Evolutionary conservation across 2,113 vertebrate genomes (phyloP), one percentile per base, ranked within the genome.

Genomic region (Malaclemys terrapin): DNA sequence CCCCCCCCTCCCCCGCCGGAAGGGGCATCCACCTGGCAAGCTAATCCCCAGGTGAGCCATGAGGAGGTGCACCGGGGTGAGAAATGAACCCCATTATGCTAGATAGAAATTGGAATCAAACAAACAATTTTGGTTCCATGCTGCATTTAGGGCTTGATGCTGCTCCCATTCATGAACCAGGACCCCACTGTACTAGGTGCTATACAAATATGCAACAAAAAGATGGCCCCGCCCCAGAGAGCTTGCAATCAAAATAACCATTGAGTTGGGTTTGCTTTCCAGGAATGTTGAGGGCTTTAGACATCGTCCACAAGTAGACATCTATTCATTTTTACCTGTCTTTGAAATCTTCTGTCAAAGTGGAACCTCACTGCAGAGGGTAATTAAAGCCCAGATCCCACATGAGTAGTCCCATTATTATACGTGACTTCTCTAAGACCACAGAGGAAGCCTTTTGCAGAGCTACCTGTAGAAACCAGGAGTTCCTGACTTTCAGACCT

Each of bases 291-390:
- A 8, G 10, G 53, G 85, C 25, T 11, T 53, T 10, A 19, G 16
- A 12, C 17, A 82, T 91, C 45, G 85, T 25, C 49, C 65, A 42
- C 3, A 50, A 57, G 38, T 3, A 50, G 1, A 81, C 87, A 24
- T 59, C 2, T 31, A 25, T 65, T 91, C 8, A 13, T 10, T 1
- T 0, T 31, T 8, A 10, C 2, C 5, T 81, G 8, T 72, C 47
- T 83, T 81, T 53, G 5, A 62, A 4, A 10, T 11, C 57, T 82
- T 50, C 53, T 89, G 90, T 45, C n/a, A 80, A 91, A 83, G 19
- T 24, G 84, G 54, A 90, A 79, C 12, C 1, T 79, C 57, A 94
- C 54, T 38, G 25, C 4, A 45, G 20, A 83, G 2, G 1, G 52
- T n/a, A 45, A 7, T 82, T 84, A 88, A 72, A 62, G 65, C 24